A percentile compares a stretch with the other conserved stretches of the same genome.
phyloP scores from a whole-genome alignment of 2,797 vertebrate species.

The Sebastolobus alascanus region DNA sequence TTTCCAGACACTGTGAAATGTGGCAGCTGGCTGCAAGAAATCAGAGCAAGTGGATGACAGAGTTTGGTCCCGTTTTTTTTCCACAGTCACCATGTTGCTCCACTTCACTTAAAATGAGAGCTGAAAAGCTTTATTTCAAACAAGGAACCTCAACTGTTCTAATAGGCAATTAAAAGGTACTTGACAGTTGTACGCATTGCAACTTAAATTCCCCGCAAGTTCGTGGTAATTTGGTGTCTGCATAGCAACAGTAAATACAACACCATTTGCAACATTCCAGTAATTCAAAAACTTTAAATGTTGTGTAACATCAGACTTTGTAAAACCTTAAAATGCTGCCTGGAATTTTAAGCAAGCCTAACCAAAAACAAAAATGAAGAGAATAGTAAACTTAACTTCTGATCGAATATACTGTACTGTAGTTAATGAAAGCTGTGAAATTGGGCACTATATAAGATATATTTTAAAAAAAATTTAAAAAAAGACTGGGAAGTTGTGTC shows the following conservation, averaged over 20 bases:
- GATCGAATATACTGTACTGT: background rate
- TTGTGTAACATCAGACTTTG: background rate
- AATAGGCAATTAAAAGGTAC: background rate
- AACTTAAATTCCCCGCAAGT: background rate
- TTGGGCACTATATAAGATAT: background rate
- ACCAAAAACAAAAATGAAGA: background rate
- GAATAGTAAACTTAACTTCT: background rate
- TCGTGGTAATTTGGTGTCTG: too few species aligned
- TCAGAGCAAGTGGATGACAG: background rate
- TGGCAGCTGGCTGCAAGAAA: constrained; percentile 40
- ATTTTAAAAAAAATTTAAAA: background rate
- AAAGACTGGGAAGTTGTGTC: background rate
- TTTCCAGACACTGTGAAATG: constrained; percentile 28
- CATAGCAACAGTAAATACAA: background rate
- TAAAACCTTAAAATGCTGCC: background rate
- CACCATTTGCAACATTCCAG: background rate
- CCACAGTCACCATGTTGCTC: background rate
- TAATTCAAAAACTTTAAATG: background rate
- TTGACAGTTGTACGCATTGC: background rate
- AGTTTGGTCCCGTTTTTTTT: background rate
- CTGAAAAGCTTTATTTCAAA: background rate
- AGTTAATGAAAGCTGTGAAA: background rate
- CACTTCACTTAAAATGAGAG: background rate
- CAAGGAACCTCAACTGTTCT: background rate
- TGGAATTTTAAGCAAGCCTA: background rate